phyloP scores from a whole-genome alignment of 2,888 invertebrate species.

The Caenorhabditis sp. region DNA sequence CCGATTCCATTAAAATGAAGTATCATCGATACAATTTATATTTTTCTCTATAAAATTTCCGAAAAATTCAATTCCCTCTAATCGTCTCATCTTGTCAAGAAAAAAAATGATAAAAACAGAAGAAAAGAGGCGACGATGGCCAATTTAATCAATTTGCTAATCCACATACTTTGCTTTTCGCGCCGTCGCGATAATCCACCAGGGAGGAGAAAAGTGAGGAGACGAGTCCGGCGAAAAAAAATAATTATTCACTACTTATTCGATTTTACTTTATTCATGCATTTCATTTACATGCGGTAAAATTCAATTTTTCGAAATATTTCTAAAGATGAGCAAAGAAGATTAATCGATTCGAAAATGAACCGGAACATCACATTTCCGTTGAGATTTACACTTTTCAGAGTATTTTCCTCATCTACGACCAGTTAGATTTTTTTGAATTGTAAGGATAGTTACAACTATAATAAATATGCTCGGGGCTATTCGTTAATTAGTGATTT shows the following conservation, averaged over 20 bases:
- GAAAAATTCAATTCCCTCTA: too few species aligned
- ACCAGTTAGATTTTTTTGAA: too few species aligned
- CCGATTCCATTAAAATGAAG: too few species aligned
- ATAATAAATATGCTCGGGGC: too few species aligned
- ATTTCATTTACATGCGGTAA: background rate
- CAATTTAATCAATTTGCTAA: conserved; percentile 1
- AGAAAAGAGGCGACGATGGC: background rate
- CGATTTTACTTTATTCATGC: background rate
- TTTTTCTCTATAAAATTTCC: too few species aligned
- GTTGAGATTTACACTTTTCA: too few species aligned
- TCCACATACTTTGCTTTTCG: background rate
- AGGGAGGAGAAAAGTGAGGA: background rate
- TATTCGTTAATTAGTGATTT: too few species aligned
- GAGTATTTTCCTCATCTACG: too few species aligned
- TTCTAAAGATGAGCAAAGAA: background rate
- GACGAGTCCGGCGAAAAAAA: background rate
- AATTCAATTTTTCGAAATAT: background rate
- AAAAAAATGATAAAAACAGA: background rate
- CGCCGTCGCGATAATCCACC: background rate
- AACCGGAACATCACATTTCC: background rate
- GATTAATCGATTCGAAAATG: background rate
- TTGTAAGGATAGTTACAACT: too few species aligned
- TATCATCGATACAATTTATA: too few species aligned
- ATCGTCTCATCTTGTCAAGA: background rate
- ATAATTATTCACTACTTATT: conserved; percentile 1